Evolutionary conservation across 2,888 invertebrate genomes (phyloP).

Genomic region (Scaptomyza parva): DNA sequence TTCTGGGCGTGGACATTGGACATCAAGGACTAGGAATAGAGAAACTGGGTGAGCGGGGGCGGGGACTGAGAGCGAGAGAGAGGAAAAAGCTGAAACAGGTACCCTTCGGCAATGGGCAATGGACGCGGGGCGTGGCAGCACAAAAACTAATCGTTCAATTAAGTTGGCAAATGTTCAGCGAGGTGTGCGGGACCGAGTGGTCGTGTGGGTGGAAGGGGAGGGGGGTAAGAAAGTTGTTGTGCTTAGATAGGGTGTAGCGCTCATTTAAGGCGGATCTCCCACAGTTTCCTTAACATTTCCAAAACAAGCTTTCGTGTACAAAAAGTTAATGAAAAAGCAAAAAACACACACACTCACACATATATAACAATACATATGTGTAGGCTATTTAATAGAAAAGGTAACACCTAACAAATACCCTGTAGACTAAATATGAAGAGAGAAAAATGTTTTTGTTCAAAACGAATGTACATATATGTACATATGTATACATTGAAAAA

Average conservation of each 20-base stretch:
- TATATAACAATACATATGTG: neutral
- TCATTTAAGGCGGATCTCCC: conserved; percentile 14
- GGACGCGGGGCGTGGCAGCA: conserved; percentile 62
- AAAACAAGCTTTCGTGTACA: conserved; percentile 57
- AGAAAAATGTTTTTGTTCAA: neutral
- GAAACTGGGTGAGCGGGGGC: too few species aligned
- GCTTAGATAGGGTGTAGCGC: neutral
- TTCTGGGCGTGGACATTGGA: conserved; percentile 13
- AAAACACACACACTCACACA: conserved; percentile 19
- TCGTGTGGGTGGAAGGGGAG: neutral
- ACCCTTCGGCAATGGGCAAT: conserved; percentile 9
- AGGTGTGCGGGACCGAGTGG: neutral
- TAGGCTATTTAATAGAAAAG: neutral
- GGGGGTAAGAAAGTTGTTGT: neutral
- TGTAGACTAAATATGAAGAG: conserved; percentile 1
- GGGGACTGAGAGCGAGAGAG: too few species aligned
- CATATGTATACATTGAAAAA: neutral
- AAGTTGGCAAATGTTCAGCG: conserved; percentile 58
- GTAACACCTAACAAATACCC: conserved; percentile 34
- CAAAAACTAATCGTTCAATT: conserved; percentile 79
- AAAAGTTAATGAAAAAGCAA: conserved; percentile 74
- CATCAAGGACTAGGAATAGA: neutral
- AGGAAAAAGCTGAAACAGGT: conserved; percentile 19
- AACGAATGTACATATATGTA: neutral
- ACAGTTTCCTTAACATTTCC: conserved; percentile 58